Conservation (phyloP, 2,888 invertebrate genomes). For the Mythimna loreyi region DNA sequence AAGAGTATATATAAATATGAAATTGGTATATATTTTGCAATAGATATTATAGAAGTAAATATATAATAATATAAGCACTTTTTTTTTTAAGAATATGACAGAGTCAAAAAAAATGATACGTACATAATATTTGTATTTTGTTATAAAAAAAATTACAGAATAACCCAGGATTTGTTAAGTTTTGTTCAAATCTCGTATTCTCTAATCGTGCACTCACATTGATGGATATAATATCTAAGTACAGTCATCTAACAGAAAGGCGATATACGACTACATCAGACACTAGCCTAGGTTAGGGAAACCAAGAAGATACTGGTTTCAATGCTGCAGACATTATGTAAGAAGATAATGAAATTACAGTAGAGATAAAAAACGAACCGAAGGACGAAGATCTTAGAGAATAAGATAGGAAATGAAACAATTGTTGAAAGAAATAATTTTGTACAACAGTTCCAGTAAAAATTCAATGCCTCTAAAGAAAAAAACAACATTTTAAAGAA, state of each 20-base stretch:
- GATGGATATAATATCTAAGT: slow-evolving; percentile 77
- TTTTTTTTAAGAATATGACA: too few species aligned
- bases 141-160: neutral
- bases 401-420: neutral
- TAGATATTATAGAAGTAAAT: neutral
- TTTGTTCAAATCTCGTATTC: slow-evolving; percentile 63
- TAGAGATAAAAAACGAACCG: slow-evolving; percentile 2
- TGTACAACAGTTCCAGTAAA: slow-evolving; percentile 13
- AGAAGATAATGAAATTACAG: slow-evolving; percentile 16
- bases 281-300: slow-evolving; percentile 71
- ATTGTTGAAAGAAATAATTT: slow-evolving; percentile 4
- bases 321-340: slow-evolving; percentile 67
- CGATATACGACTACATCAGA: slow-evolving; percentile 75
- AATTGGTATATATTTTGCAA: neutral
- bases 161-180: slow-evolving; percentile 37
- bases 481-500: too few species aligned
- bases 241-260: slow-evolving; percentile 85
- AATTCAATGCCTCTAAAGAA: neutral
- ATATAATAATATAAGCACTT: neutral
- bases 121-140: too few species aligned
- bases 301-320: slow-evolving; percentile 57
- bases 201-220: slow-evolving; percentile 85
- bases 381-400: neutral
- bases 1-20: neutral
- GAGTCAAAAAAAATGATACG: neutral